These are phyloP conservation scores for Perizoma affinitatum DNA, from an alignment of 2,888 invertebrate species.

Conservation along the genomic window DNA sequence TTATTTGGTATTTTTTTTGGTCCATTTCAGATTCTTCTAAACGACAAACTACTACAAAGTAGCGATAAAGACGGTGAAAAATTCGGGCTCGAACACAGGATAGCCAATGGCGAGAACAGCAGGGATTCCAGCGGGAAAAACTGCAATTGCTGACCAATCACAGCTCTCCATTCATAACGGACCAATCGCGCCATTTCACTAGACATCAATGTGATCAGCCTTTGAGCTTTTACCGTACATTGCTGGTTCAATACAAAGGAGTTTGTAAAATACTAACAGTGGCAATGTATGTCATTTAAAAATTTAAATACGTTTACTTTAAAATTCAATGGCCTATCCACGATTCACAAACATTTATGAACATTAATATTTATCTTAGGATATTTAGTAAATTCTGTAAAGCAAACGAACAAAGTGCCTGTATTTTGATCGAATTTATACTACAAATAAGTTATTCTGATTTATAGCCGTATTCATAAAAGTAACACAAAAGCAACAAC, in stretches of 20 bases:
- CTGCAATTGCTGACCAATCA: constrained; percentile 85
- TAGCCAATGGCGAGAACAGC: constrained; percentile 76
- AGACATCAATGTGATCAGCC: background rate
- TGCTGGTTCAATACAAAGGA: constrained; percentile 11
- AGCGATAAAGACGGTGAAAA: constrained; percentile 88
- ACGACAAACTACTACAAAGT: constrained; percentile 89
- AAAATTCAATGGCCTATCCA: background rate
- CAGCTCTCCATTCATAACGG: constrained; percentile 40
- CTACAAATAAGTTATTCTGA: constrained; percentile 29
- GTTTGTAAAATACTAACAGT: constrained; percentile 10
- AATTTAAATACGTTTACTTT: background rate
- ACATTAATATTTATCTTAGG: constrained; percentile 24
- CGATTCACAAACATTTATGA: constrained; percentile 5
- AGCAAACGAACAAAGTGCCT: constrained; percentile 44
- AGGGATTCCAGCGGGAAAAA: constrained; percentile 75
- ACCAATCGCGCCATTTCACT: constrained; percentile 38
- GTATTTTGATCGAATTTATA: constrained; percentile 54
- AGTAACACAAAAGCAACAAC: background rate
- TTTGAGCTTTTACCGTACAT: constrained; percentile 27
- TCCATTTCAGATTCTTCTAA: constrained; percentile 87
- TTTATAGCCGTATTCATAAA: constrained; percentile 12
- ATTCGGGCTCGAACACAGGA: constrained; percentile 86
- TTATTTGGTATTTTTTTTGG: constrained; percentile 1
- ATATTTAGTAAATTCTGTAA: constrained; percentile 25
- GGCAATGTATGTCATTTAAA: constrained; percentile 8